Evolutionary conservation across 2,888 invertebrate species (phyloP), one percentile per base, ranked within the genome.

Genomic region (Acrobasis suavella): DNA sequence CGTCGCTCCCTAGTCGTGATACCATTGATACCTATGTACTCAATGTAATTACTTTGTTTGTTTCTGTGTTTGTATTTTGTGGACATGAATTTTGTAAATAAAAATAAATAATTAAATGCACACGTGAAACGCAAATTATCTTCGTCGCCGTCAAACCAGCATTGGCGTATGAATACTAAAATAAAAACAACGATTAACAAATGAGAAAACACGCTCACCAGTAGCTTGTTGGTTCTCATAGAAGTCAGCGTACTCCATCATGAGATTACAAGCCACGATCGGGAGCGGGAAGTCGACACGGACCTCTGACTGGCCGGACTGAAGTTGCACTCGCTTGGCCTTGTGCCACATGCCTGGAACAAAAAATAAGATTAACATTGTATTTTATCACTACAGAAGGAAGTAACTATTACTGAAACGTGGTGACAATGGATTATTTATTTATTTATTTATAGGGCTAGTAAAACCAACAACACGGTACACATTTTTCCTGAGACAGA

Each of bases 211-310:
- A 7, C 2, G 12, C 67, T 63, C 72, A 72, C 97, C 96, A 0
- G 97, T 97, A 0, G 97, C 97, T 75, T 97, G 97, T 65, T 98
- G 96, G 74, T 98, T 98, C 83, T 99, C 99, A 81, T 98, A 98
- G 87, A 99, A 99, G 80, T 99, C 99, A 0, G 98, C 96, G 85
- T 99, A 99, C 86, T 99, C 99, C 81, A 99, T 96, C 98, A 99
- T 99, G 65, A 99, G 92, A 88, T 99, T 99, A 82, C 99, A 99
- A 0, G 99, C 99, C 3, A 98, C 97, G 64, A 99, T 98, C 0
- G 99, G 99, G 64, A 99, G 92, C 0, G 98, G 98, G 80, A 99
- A 98, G 86, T 99, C 99, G 66, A 99, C 97, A 86, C 98, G 98
- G 0, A 98, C 96, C 84, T 99, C 99, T 0, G 98, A 97, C 84